Conservation (phyloP, 2,888 invertebrate species). For the Megalurothrips usitatus region DNA sequence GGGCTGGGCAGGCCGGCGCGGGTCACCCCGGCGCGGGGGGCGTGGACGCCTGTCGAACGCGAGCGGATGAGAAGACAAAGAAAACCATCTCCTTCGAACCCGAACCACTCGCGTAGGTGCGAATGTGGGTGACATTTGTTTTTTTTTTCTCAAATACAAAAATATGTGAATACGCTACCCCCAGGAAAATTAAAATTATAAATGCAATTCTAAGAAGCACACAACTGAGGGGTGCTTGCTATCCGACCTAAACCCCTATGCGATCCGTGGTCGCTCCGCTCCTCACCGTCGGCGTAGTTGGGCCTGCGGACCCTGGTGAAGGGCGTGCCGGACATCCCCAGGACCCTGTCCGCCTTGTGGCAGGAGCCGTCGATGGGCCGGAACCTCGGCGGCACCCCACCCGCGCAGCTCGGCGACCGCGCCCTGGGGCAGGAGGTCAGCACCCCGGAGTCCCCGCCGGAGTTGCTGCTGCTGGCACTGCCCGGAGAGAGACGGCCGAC, state of each 20-base stretch:
- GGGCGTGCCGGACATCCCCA: background rate
- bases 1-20: slow-evolving; percentile 13
- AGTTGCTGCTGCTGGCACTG: background rate
- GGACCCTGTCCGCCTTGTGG: slow-evolving; percentile 17
- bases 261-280: background rate
- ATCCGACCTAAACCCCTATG: too few relatives aligned
- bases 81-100: background rate
- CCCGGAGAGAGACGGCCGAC: too few relatives aligned
- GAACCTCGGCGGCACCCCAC: background rate
- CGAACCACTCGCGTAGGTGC: too few relatives aligned
- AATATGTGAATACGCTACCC: too few relatives aligned
- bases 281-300: slow-evolving; percentile 6
- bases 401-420: background rate
- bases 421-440: background rate
- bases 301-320: slow-evolving; percentile 9
- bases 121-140: too few relatives aligned
- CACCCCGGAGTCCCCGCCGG: background rate
- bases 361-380: slow-evolving; percentile 4
- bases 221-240: too few relatives aligned
- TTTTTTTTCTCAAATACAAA: too few relatives aligned
- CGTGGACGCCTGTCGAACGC: background rate
- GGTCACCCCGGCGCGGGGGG: background rate
- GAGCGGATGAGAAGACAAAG: background rate
- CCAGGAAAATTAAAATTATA: too few relatives aligned
- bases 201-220: too few relatives aligned